Evolutionary conservation across 2,888 invertebrate genomes (phyloP).

Genomic region (Polietes domitor): DNA sequence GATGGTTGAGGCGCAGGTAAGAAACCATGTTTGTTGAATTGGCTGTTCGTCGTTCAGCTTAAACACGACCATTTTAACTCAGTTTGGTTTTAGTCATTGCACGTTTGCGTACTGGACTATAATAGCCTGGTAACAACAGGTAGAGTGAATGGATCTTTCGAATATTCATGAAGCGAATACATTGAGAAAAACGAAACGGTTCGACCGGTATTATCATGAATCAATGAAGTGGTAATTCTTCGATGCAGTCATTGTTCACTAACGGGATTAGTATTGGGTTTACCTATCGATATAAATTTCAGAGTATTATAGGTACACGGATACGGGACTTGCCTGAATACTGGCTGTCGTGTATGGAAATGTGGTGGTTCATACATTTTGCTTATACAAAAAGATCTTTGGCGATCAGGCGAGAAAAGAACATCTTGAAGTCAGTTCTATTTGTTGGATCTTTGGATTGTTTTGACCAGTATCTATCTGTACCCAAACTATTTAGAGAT

Average conservation of each 20-base stretch:
- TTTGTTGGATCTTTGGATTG: too few relatives aligned
- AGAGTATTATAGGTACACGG: too few relatives aligned
- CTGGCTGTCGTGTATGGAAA: too few relatives aligned
- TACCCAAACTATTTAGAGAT: too few relatives aligned
- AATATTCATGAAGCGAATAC: slow-evolving; percentile 32
- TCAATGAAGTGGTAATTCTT: slow-evolving; percentile 3
- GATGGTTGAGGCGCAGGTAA: slow-evolving; percentile 33
- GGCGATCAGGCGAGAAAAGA: too few relatives aligned
- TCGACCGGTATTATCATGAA: neutral
- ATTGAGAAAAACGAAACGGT: slow-evolving; percentile 45
- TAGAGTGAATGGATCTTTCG: slow-evolving; percentile 13
- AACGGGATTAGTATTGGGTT: neutral
- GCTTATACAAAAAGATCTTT: too few relatives aligned
- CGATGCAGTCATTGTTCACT: neutral
- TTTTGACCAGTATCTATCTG: too few relatives aligned
- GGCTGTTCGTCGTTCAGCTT: slow-evolving; percentile 48
- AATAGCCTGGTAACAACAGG: slow-evolving; percentile 55
- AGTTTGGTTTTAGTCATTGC: slow-evolving; percentile 50
- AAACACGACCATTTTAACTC: slow-evolving; percentile 54
- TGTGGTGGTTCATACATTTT: too few relatives aligned
- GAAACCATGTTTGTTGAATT: slow-evolving; percentile 52
- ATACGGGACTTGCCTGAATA: too few relatives aligned
- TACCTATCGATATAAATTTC: neutral
- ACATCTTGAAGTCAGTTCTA: too few relatives aligned
- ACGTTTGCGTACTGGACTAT: slow-evolving; percentile 40